Conservation (phyloP, 2,113 vertebrate genomes). For the Sebastes schlegelii region DNA sequence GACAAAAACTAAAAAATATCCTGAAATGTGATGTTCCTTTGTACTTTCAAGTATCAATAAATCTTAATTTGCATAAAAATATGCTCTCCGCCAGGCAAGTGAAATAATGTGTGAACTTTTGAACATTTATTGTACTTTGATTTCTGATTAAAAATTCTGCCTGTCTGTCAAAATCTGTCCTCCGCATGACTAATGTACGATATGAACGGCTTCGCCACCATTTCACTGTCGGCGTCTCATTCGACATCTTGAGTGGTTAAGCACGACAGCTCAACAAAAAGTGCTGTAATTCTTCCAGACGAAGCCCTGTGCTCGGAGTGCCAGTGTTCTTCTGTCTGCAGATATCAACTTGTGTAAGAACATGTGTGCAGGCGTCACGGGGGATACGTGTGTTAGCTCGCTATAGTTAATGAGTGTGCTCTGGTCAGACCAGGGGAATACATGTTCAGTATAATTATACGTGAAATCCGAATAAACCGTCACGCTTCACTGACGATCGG, state of each 20-base stretch:
- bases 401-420: constrained; percentile 14
- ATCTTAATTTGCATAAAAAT: constrained; percentile 30
- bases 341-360: neutral
- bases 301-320: constrained; percentile 3
- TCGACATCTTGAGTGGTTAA: constrained; percentile 24
- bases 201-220: neutral
- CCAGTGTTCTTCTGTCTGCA: neutral
- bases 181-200: neutral
- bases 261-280: constrained; percentile 11
- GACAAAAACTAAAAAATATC: neutral
- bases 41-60: neutral
- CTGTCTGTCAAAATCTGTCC: neutral
- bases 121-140: constrained; percentile 12
- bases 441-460: neutral
- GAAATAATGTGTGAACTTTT: neutral
- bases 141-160: constrained; percentile 4
- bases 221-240: constrained; percentile 8
- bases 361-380: neutral
- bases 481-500: neutral
- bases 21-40: neutral
- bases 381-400: neutral
- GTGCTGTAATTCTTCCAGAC: constrained; percentile 5
- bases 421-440: constrained; percentile 4
- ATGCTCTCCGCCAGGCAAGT: too few relatives aligned
- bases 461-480: neutral